These are phyloP conservation scores for Pachypeltis micranthus DNA, from an alignment of 1,140 invertebrate species.

Conservation along the genomic window DNA sequence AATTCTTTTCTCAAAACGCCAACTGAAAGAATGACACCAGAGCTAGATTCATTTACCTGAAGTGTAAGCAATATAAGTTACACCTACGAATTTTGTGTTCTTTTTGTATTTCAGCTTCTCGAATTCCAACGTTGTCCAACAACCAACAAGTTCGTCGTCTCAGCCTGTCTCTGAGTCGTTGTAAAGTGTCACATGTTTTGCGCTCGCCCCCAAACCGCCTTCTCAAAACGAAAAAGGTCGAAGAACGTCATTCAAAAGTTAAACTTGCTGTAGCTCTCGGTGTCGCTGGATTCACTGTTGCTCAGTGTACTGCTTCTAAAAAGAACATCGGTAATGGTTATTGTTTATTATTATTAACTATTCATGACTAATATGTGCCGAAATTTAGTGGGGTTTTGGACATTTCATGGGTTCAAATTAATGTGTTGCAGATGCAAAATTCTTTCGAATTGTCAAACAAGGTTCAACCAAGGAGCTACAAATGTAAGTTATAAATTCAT, in stretches of 20 bases:
- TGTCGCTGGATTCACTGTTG: neutral
- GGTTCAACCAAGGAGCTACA: neutral
- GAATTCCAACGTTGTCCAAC: neutral
- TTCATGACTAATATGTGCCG: neutral
- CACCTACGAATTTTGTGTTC: neutral
- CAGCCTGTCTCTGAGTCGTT: neutral
- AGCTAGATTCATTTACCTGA: too few relatives aligned
- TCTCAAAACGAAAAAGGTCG: neutral
- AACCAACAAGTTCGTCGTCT: neutral
- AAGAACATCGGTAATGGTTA: neutral
- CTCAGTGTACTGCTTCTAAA: neutral
- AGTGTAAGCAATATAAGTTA: too few relatives aligned
- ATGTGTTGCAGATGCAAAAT: neutral
- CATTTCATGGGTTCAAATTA: neutral
- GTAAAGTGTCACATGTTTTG: neutral
- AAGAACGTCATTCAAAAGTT: neutral
- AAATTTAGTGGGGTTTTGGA: neutral
- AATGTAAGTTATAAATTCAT: neutral
- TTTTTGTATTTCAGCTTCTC: neutral
- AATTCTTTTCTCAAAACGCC: too few relatives aligned
- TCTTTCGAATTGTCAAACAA: neutral
- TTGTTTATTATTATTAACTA: neutral
- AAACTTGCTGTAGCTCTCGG: neutral
- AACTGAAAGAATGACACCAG: too few relatives aligned
- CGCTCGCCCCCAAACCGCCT: neutral